Evolutionary conservation across 1,140 invertebrate genomes (phyloP).

Genomic region (Bombyx mandarina): DNA sequence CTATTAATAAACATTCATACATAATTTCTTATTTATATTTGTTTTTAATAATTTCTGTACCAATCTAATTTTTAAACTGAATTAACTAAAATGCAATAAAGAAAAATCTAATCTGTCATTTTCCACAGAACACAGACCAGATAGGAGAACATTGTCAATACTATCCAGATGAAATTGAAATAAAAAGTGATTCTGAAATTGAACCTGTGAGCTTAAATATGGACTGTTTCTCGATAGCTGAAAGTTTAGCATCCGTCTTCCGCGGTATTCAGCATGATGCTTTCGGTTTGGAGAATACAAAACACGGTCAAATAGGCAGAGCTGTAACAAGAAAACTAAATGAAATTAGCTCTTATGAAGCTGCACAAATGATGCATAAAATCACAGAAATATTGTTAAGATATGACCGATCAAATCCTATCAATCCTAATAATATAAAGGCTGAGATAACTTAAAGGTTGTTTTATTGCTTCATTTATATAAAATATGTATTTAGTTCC

Average conservation of each 20-base stretch:
- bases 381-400: slow-evolving; percentile 46
- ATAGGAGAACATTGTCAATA: no score
- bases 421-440: slow-evolving; percentile 54
- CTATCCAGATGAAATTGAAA: no score
- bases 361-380: slow-evolving; percentile 33
- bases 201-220: background rate
- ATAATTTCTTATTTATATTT: no score
- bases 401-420: slow-evolving; percentile 45
- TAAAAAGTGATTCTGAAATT: no score
- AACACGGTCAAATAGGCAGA: slow-evolving; percentile 35
- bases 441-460: background rate
- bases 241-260: slow-evolving; percentile 32
- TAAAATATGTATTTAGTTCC: no score
- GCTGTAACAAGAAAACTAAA: slow-evolving; percentile 36
- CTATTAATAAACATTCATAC: no score
- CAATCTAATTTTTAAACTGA: no score
- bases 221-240: background rate
- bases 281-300: slow-evolving; percentile 38
- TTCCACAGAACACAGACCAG: no score
- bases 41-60: no score
- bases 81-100: no score
- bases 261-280: slow-evolving; percentile 45
- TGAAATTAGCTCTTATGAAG: slow-evolving; percentile 45
- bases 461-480: no score
- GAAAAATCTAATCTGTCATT: no score